Conservation (phyloP, 2,113 vertebrate genomes). For the Notarius lentiginosus region DNA sequence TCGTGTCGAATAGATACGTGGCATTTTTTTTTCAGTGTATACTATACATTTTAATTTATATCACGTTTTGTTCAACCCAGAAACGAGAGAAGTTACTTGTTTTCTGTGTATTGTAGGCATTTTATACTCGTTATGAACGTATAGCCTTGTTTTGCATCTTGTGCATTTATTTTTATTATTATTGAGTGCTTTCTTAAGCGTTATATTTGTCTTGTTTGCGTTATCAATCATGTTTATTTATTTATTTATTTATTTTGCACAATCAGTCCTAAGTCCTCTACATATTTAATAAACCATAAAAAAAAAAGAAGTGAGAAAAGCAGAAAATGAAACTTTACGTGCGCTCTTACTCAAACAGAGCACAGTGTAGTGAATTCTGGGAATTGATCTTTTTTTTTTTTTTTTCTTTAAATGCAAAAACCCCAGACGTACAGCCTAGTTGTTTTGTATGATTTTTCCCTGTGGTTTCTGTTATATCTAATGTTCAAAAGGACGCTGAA, state of each 20-base stretch:
- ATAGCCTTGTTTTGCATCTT: not conserved
- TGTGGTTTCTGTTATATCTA: slow-evolving; percentile 55
- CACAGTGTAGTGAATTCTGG: not conserved
- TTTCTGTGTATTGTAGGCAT: not conserved
- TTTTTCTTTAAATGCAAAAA: not conserved
- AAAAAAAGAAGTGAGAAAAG: slow-evolving; percentile 34
- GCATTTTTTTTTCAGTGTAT: not conserved
- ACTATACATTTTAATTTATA: not conserved
- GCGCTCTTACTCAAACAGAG: not conserved
- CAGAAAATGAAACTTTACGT: slow-evolving; percentile 24
- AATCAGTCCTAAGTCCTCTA: not conserved
- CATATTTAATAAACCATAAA: slow-evolving; percentile 24
- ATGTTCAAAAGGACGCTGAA: slow-evolving; percentile 64
- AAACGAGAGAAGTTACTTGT: not conserved
- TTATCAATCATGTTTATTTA: not conserved
- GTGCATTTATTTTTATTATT: not conserved
- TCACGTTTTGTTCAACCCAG: not conserved
- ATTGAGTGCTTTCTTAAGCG: not conserved
- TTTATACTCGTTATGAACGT: not conserved
- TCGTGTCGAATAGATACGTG: not conserved
- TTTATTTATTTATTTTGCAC: not conserved
- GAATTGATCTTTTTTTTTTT: slow-evolving; percentile 6
- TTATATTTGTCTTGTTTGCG: not conserved
- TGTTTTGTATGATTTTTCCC: not conserved
- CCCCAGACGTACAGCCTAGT: slow-evolving; percentile 35